Percentiles rank a stretch among this genome's conserved stretches.
Evolutionary conservation across 1,140 invertebrate species (phyloP).

Genomic region (Ooceraea biroi): DNA sequence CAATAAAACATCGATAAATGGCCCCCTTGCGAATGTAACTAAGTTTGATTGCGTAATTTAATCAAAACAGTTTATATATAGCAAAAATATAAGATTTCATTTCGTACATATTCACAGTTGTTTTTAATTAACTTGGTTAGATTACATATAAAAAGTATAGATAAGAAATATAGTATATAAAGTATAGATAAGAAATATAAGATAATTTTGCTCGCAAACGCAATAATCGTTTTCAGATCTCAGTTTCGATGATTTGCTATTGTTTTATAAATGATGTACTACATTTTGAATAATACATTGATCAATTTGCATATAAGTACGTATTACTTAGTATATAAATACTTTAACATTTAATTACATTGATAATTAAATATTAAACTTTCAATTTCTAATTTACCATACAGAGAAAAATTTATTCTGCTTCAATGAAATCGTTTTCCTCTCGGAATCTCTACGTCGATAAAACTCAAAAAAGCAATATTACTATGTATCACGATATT

Average conservation of each 20-base stretch:
- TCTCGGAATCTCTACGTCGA: neutral
- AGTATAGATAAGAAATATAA: too few species aligned
- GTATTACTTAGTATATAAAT: too few species aligned
- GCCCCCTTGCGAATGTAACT: too few species aligned
- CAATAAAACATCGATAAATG: conserved; percentile 9
- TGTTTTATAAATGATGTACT: neutral
- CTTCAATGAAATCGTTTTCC: neutral
- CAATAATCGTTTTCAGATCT: conserved; percentile 4
- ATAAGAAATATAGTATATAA: too few species aligned
- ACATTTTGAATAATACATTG: neutral
- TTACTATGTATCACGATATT: conserved; percentile 1
- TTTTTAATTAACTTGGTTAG: conserved; percentile 38
- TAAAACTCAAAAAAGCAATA: conserved; percentile 36
- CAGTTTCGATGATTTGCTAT: neutral
- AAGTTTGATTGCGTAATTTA: conserved; percentile 8
- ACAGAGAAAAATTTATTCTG: neutral
- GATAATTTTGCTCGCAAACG: neutral
- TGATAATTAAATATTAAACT: conserved; percentile 9
- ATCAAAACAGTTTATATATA: conserved; percentile 1
- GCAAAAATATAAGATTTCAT: neutral
- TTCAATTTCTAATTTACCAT: conserved; percentile 7
- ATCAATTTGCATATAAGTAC: neutral
- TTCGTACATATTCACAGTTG: neutral
- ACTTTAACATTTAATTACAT: too few species aligned
- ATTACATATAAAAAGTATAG: conserved; percentile 16